Percentiles rank a stretch among this genome's conserved stretches.
Conservation (phyloP, 2,888 invertebrate genomes). For the Morpho achilles region DNA sequence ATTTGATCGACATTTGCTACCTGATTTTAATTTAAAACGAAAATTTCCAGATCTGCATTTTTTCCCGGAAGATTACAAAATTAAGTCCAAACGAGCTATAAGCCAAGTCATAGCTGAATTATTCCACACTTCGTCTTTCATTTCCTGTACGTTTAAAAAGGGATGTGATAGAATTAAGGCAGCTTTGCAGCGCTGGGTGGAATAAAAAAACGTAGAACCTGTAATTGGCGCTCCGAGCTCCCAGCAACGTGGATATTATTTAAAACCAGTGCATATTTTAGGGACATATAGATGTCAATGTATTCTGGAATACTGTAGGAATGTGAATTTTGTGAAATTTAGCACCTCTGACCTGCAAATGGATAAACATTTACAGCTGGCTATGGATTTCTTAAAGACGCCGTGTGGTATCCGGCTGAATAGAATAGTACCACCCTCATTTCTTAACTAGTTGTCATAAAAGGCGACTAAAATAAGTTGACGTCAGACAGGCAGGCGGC, state of each 20-base stretch:
- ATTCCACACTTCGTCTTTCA: constrained; percentile 16
- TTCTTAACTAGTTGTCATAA: too few relatives aligned
- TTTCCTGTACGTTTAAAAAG: constrained; percentile 22
- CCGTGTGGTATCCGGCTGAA: too few relatives aligned
- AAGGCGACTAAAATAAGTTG: too few relatives aligned
- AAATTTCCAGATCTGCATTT: too few relatives aligned
- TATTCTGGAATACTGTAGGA: background rate
- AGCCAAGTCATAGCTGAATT: constrained; percentile 10
- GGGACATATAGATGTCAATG: constrained; percentile 15
- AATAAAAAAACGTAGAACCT: constrained; percentile 32
- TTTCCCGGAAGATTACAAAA: constrained; percentile 18
- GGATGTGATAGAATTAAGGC: constrained; percentile 17
- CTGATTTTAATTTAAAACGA: too few relatives aligned
- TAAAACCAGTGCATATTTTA: constrained; percentile 38
- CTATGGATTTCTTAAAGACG: too few relatives aligned
- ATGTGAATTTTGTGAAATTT: too few relatives aligned
- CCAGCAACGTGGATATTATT: constrained; percentile 38
- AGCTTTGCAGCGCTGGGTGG: constrained; percentile 5
- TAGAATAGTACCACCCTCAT: too few relatives aligned
- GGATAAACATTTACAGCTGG: too few relatives aligned
- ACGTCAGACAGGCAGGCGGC: too few relatives aligned
- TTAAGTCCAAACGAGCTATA: constrained; percentile 1
- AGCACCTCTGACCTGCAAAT: too few relatives aligned
- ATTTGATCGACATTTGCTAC: too few relatives aligned
- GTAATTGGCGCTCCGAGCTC: constrained; percentile 48